Evolutionary conservation across 2,797 vertebrate species (phyloP).

Genomic region (Heteromormyrus szaboi): DNA sequence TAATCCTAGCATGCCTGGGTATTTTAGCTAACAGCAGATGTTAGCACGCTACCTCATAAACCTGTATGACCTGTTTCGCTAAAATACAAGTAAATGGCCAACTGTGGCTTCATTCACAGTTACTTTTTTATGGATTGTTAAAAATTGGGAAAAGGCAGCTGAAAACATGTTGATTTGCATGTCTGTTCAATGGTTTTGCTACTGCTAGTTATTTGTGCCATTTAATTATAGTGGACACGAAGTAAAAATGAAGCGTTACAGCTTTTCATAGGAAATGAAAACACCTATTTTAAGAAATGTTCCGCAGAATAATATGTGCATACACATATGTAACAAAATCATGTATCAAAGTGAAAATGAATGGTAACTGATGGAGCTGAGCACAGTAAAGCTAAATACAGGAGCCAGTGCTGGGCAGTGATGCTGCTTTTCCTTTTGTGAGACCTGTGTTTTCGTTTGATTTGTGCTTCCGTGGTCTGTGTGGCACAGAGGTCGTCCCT

Average conservation of each 20-base stretch:
- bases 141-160: background rate
- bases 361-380: background rate
- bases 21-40: background rate
- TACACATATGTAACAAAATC: background rate
- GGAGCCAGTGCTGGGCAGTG: background rate
- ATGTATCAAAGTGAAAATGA: background rate
- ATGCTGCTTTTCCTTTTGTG: background rate
- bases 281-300: background rate
- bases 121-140: background rate
- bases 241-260: background rate
- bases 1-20: background rate
- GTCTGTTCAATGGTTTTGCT: background rate
- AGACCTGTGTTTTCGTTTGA: background rate
- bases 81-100: background rate
- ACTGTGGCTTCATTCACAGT: background rate
- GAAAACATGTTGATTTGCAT: background rate
- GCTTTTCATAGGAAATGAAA: background rate
- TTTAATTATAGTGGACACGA: background rate
- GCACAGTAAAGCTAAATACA: background rate
- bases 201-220: background rate
- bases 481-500: background rate
- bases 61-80: background rate
- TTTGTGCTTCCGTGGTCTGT: background rate
- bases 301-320: background rate
- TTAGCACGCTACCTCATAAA: background rate